Base-by-base conservation (phyloP, 2,888 invertebrate genomes). In the Brachylomia viminalis region DNA sequence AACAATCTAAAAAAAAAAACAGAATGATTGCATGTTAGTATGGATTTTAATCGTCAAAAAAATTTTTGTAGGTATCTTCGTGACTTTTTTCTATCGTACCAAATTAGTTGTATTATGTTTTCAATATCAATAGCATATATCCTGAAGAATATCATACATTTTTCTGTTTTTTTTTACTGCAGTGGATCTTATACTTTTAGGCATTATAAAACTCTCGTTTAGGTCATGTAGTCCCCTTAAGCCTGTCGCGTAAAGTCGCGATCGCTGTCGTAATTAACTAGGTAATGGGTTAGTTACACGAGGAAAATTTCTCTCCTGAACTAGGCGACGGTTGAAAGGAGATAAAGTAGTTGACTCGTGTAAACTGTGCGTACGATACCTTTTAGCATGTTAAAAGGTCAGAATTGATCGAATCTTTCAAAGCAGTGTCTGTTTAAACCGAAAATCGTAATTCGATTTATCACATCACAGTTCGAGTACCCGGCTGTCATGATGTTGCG, bases 231-330 rank as follows among this genome's bases (percentile, higher is more conserved):
- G n/a, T n/a, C n/a, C n/a, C n/a, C n/a, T n/a, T n/a, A 30, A 69
- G 20, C 20, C 52, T 47, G 52, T 75, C 45, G 27, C 10, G n/a
- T 45, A 6, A 7, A 30, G 45, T 68, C 59, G 27, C 58, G 64
- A 67, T 71, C 45, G 6, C 2, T 15, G 20, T 42, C 23, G 66
- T 67, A 83, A 82, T 83, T 70, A 78, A 49, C 30, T 13, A n/a
- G n/a, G n/a, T n/a, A 77, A 71, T 38, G 33, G 7, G 27, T 45
- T 27, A 23, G 45, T 77, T 47, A 47, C 27, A 38, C 17, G 23
- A 56, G 17, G 13, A 23, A 15, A 56, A 23, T 17, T 45, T 56
- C 54, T 45, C 52, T 33, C 64, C 17, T 27, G 1, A 2, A 54
- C 13, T 27, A 42, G 10, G 20, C 23, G 13, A 15, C 30, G 27